A percentile compares a stretch with the other conserved stretches of the same genome.
phyloP scores from a whole-genome alignment of 1,140 invertebrate genomes.

The Cydia pomonella region DNA sequence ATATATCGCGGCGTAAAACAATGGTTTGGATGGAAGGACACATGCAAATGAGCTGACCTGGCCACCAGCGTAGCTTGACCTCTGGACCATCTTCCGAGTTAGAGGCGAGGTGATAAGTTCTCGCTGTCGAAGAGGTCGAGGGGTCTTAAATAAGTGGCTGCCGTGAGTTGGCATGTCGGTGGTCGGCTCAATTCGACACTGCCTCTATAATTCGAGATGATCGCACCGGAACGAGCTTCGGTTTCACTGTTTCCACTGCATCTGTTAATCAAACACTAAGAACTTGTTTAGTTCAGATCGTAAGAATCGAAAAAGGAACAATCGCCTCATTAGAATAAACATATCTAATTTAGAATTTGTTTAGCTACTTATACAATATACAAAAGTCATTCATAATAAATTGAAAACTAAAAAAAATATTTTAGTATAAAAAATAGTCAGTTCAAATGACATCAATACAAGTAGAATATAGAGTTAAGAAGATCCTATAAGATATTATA shows the following conservation, averaged over 20 bases:
- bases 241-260: conserved; percentile 53
- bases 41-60: conserved; percentile 48
- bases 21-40: conserved; percentile 57
- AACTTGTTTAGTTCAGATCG: neutral
- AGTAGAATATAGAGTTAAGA: too few relatives aligned
- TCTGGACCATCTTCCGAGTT: neutral
- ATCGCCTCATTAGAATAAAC: neutral
- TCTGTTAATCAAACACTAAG: neutral
- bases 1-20: conserved; percentile 51
- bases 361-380: too few relatives aligned
- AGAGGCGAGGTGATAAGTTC: neutral
- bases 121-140: neutral
- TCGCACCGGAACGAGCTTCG: conserved; percentile 63
- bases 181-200: conserved; percentile 62
- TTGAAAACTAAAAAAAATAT: too few relatives aligned
- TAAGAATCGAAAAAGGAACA: neutral
- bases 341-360: too few relatives aligned
- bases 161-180: conserved; percentile 52
- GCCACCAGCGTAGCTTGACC: conserved; percentile 50
- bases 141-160: conserved; percentile 25
- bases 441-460: too few relatives aligned
- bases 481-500: too few relatives aligned
- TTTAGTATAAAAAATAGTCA: too few relatives aligned
- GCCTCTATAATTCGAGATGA: conserved; percentile 57
- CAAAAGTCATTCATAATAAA: too few relatives aligned